phyloP scores from a whole-genome alignment of 2,888 invertebrate species.

The Brenthis daphne region DNA sequence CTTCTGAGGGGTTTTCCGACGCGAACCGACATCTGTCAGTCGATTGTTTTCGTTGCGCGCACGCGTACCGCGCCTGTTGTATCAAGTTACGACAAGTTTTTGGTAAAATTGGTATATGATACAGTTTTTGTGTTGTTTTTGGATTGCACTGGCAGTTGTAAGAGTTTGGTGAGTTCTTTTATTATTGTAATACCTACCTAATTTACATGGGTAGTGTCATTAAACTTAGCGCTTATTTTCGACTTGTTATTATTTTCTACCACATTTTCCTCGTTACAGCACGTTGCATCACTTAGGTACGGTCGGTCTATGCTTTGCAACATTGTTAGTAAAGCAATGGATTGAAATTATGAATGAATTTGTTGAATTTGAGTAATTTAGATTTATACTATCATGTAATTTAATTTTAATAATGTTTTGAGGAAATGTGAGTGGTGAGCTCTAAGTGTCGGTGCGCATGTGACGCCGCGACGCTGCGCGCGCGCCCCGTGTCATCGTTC shows the following conservation, averaged over 20 bases:
- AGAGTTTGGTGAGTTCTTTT: constrained; percentile 62
- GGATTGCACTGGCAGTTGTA: constrained; percentile 66
- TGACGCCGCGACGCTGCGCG: constrained; percentile 69
- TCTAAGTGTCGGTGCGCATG: constrained; percentile 46
- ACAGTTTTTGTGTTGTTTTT: constrained; percentile 58
- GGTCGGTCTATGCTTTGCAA: constrained; percentile 3
- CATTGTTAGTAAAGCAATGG: neutral
- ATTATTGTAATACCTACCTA: constrained; percentile 25
- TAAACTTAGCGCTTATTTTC: constrained; percentile 28
- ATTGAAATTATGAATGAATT: too few species aligned
- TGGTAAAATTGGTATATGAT: constrained; percentile 47
- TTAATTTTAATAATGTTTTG: constrained; percentile 7
- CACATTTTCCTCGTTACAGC: constrained; percentile 40
- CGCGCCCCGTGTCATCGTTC: constrained; percentile 78
- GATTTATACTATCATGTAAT: too few species aligned
- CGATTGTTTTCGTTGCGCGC: constrained; percentile 74
- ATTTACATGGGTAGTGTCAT: constrained; percentile 27
- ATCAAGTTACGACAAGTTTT: constrained; percentile 76
- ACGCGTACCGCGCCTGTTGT: constrained; percentile 67
- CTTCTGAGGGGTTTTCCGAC: constrained; percentile 77
- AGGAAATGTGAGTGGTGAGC: constrained; percentile 40
- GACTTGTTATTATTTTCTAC: constrained; percentile 21
- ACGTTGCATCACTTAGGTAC: constrained; percentile 37
- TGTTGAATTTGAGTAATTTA: too few species aligned
- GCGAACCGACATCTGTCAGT: constrained; percentile 70